A percentile compares a stretch with the other conserved stretches of the same genome.
phyloP scores from a whole-genome alignment of 2,797 vertebrate genomes.

The Sebastes ruberrimus region DNA sequence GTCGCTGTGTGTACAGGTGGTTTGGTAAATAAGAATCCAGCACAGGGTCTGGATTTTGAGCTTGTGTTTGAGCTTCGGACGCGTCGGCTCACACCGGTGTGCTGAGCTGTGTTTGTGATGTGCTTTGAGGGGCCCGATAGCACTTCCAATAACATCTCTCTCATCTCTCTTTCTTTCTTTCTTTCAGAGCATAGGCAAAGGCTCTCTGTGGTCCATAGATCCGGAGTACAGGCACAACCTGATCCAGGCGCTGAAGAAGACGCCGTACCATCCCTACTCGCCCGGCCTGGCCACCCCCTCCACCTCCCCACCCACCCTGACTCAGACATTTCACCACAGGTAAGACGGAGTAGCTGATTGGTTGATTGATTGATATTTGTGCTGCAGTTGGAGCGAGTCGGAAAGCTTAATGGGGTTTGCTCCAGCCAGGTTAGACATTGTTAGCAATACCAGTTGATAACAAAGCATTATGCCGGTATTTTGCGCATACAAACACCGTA shows the following conservation, averaged over 20 bases:
- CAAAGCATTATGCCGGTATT: too few relatives aligned
- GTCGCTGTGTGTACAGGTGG: slow-evolving; percentile 30
- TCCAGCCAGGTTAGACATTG: too few relatives aligned
- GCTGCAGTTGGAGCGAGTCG: too few relatives aligned
- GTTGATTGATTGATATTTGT: background rate
- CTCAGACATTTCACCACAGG: slow-evolving; percentile 83
- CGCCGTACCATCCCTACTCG: slow-evolving; percentile 95
- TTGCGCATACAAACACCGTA: too few relatives aligned
- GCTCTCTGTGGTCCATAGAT: slow-evolving; percentile 88
- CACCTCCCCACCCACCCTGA: slow-evolving; percentile 84
- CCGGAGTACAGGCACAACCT: slow-evolving; percentile 93
- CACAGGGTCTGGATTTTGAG: slow-evolving; percentile 30
- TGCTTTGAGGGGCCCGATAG: slow-evolving; percentile 14
- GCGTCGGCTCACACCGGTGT: slow-evolving; percentile 15
- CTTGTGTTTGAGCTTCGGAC: slow-evolving; percentile 32
- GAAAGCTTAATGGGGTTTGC: too few relatives aligned
- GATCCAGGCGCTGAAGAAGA: slow-evolving; percentile 99
- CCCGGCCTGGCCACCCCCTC: slow-evolving; percentile 91
- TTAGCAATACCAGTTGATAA: too few relatives aligned
- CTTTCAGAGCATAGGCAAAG: slow-evolving; percentile 85
- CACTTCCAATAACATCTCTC: slow-evolving; percentile 33
- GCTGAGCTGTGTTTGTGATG: slow-evolving; percentile 30
- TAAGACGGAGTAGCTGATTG: slow-evolving; percentile 35
- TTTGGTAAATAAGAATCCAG: slow-evolving; percentile 39
- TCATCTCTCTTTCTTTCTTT: slow-evolving; percentile 2